Conservation (phyloP, 2,113 vertebrate genomes). For the Crotalus horridus region DNA sequence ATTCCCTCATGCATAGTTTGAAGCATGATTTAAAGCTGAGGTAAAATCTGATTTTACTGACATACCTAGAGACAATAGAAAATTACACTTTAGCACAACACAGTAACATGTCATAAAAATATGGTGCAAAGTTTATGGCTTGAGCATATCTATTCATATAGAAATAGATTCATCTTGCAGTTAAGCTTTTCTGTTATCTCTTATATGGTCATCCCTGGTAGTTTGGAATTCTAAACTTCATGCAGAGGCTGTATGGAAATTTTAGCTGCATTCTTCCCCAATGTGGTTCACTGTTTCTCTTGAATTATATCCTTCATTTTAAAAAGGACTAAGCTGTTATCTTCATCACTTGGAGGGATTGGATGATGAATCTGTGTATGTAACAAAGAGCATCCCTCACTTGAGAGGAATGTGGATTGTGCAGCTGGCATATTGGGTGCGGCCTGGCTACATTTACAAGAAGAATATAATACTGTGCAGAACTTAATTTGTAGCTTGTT, state of each 20-base stretch:
- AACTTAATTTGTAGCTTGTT: background rate
- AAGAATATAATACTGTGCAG: background rate
- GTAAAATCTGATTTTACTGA: background rate
- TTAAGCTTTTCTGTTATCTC: background rate
- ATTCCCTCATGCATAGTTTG: background rate
- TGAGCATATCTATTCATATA: background rate
- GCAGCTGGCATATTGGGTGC: background rate
- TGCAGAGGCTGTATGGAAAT: background rate
- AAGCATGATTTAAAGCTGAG: background rate
- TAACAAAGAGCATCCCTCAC: background rate
- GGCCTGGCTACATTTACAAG: background rate
- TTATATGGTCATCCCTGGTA: background rate
- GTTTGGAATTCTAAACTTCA: background rate
- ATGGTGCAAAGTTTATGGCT: background rate
- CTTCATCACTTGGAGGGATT: background rate
- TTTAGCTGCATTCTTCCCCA: background rate
- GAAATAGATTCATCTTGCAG: background rate
- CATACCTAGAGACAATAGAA: background rate
- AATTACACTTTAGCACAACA: background rate
- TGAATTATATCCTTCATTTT: background rate
- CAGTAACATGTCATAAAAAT: background rate
- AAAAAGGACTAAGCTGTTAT: background rate
- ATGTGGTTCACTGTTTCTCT: background rate
- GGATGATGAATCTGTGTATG: background rate
- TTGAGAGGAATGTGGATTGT: background rate